Base-by-base conservation (phyloP, 2,113 vertebrate genomes). In the Gnathonemus longibarbis region DNA sequence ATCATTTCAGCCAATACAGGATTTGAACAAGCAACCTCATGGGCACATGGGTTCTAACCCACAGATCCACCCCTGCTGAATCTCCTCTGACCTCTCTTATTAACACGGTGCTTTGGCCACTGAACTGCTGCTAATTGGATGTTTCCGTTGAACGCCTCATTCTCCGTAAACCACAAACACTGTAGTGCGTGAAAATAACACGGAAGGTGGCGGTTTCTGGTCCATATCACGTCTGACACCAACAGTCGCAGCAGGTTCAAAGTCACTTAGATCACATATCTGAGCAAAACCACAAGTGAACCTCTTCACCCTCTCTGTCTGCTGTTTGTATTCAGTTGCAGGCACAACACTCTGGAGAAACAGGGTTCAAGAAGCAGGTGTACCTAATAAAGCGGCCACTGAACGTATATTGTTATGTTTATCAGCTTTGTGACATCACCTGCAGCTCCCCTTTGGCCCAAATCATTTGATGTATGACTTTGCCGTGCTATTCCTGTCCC, bases 401-500 rank as follows among this genome's bases (percentile, higher is more conserved):
- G 70, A 77, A 35, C 3, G 1, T 39, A 77, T 39, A 87, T 90
- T 50, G 42, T 50, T 9, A 9, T 84, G 39, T 11, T 87, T 87
- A 27, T 87, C n/a, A 90, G 91, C 90, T 94, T 50, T 45, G 91
- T 92, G 90, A 91, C 90, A 89, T 88, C 86, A 91, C 89, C 27
- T 39, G 31, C 85, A 85, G 13, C 91, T 91, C 87, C 93, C 93
- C 94, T 91, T 90, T 94, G 93, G 90, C 94, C 93, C 21, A 91
- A 91, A 93, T 93, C n/a, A 89, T 91, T 90, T 94, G 95, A 95
- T 90, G 91, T 94, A 95, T 94, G 92, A 92, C 92, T 95, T 93
- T 93, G 93, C 94, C 92, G n/a, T 90, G 88, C 94, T 96, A 96
- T 96, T 96, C 95, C 92, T n/a, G 93, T 93, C 88, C n/a, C 5